Evolutionary conservation across 2,888 invertebrate species (phyloP).

Genomic region (Xylota sylvarum): DNA sequence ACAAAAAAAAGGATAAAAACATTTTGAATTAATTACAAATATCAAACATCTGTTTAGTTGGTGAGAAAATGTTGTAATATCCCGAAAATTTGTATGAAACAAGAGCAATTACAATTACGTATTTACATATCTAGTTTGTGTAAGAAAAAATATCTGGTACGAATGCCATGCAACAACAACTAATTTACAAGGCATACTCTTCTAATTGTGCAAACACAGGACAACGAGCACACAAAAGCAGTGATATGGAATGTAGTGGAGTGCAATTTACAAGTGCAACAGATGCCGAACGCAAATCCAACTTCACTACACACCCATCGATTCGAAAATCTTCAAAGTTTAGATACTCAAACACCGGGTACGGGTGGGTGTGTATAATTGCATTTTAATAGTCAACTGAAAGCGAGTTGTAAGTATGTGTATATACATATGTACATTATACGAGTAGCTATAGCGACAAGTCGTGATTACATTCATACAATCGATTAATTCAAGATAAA

Average conservation of each 20-base stretch:
- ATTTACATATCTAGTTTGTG: neutral
- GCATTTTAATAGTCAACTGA: slow-evolving; percentile 25
- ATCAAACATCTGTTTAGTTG: neutral
- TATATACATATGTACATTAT: slow-evolving; percentile 20
- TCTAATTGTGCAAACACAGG: slow-evolving; percentile 9
- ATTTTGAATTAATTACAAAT: slow-evolving; percentile 36
- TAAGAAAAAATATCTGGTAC: neutral
- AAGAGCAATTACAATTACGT: slow-evolving; percentile 13
- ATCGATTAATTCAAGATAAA: slow-evolving; percentile 68
- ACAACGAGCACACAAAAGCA: slow-evolving; percentile 7
- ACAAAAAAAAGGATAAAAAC: slow-evolving; percentile 19
- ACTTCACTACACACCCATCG: slow-evolving; percentile 9
- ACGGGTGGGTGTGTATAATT: slow-evolving; percentile 17
- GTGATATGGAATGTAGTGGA: slow-evolving; percentile 1
- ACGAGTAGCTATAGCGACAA: slow-evolving; percentile 27
- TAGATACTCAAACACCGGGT: slow-evolving; percentile 8
- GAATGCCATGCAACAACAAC: slow-evolving; percentile 16
- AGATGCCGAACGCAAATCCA: slow-evolving; percentile 12
- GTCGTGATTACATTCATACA: slow-evolving; percentile 68
- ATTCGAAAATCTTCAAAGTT: slow-evolving; percentile 10
- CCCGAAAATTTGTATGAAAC: slow-evolving; percentile 28
- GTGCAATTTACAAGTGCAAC: slow-evolving; percentile 35
- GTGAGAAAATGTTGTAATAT: slow-evolving; percentile 42
- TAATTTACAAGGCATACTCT: slow-evolving; percentile 2
- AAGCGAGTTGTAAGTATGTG: slow-evolving; percentile 2